phyloP scores from a whole-genome alignment of 2,113 vertebrate genomes.

The Lathamus discolor region DNA sequence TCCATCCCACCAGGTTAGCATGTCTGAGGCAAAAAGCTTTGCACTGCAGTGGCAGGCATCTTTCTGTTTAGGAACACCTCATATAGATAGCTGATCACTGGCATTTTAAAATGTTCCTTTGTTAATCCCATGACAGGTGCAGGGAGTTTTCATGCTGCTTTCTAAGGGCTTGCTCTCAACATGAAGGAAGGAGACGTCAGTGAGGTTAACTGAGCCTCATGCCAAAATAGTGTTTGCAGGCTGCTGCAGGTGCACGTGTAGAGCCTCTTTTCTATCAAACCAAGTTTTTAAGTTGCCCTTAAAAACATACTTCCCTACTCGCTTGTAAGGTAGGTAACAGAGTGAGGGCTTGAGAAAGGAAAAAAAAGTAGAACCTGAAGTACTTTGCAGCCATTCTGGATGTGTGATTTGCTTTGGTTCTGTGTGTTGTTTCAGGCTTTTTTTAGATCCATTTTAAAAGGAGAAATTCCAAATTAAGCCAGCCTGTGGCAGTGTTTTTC shows the following conservation, averaged over 20 bases:
- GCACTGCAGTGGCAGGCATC: neutral
- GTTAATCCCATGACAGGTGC: rapidly evolving
- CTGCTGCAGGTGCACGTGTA: neutral
- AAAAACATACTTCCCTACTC: neutral
- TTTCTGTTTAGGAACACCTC: neutral
- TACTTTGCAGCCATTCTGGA: neutral
- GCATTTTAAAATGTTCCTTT: neutral
- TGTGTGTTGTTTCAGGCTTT: neutral
- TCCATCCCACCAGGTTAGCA: neutral
- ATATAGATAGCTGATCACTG: rapidly evolving
- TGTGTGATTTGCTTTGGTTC: neutral
- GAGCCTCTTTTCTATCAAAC: neutral
- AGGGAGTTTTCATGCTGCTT: neutral
- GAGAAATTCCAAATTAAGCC: constrained; percentile 51
- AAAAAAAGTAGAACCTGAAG: neutral
- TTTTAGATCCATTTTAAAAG: neutral
- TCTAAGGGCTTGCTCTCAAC: neutral
- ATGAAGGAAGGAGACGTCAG: neutral
- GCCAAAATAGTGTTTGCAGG: neutral
- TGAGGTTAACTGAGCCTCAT: rapidly evolving
- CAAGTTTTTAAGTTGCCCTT: neutral
- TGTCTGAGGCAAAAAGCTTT: neutral
- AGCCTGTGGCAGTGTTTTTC: constrained; percentile 65
- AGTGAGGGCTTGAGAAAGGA: neutral
- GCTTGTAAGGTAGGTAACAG: neutral